Evolutionary conservation across 2,888 invertebrate species (phyloP).

Genomic region (Dicyrtoma fusca): DNA sequence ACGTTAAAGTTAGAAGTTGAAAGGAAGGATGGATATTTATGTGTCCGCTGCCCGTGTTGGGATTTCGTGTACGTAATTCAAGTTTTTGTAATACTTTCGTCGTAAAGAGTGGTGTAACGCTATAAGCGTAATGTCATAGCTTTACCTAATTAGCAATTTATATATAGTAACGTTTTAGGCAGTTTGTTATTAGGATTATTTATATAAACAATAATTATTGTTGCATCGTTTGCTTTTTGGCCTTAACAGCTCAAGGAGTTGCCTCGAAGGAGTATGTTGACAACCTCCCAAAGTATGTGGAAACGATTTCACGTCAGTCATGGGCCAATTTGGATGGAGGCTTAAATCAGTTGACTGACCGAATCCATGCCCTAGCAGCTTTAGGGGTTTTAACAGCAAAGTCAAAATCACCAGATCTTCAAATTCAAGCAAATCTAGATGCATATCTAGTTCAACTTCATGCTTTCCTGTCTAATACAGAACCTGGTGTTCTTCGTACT

Average conservation of each 20-base stretch:
- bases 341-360: conserved; percentile 34
- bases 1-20: too few relatives aligned
- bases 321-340: conserved; percentile 42
- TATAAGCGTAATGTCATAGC: too few relatives aligned
- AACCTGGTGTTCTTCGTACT: conserved; percentile 37
- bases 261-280: conserved; percentile 42
- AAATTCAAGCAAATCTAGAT: conserved; percentile 41
- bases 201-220: background rate
- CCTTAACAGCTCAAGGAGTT: conserved; percentile 20
- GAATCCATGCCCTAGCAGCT: conserved; percentile 37
- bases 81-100: background rate
- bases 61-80: conserved; percentile 16
- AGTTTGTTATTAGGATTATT: background rate
- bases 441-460: conserved; percentile 43
- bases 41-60: conserved; percentile 30
- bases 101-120: background rate
- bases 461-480: conserved; percentile 36
- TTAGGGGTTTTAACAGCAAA: conserved; percentile 49
- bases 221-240: too few relatives aligned
- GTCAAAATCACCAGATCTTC: conserved; percentile 45
- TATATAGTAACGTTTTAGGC: background rate
- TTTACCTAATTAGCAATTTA: too few relatives aligned
- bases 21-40: conserved; percentile 15
- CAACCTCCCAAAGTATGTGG: conserved; percentile 42
- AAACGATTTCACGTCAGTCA: conserved; percentile 34